A percentile compares a stretch with the other conserved stretches of the same genome.
These are phyloP conservation scores for Mythimna vitellina DNA, from an alignment of 2,888 invertebrate species.

Conservation along the genomic window DNA sequence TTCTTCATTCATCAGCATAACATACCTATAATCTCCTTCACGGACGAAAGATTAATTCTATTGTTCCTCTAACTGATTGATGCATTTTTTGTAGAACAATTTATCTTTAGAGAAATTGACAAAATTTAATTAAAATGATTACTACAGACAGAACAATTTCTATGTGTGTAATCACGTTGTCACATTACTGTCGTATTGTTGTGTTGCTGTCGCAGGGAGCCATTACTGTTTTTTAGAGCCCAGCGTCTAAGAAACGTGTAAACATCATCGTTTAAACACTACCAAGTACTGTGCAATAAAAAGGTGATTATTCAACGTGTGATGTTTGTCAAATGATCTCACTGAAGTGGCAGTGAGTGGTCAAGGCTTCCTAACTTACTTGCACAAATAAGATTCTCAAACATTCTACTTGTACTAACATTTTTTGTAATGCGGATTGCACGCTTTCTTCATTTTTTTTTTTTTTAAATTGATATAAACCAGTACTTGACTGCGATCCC, in stretches of 20 bases:
- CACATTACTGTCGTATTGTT: background rate
- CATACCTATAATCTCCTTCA: no score
- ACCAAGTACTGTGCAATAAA: slow-evolving; percentile 33
- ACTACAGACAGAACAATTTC: no score
- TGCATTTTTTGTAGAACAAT: no score
- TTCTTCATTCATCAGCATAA: no score
- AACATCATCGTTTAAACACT: slow-evolving; percentile 24
- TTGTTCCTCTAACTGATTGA: no score
- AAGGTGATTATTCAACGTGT: slow-evolving; percentile 42
- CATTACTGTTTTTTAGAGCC: background rate
- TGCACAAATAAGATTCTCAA: slow-evolving; percentile 36
- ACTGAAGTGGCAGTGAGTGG: slow-evolving; percentile 33
- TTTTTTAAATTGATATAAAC: no score
- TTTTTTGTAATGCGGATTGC: no score
- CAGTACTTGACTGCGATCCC: no score
- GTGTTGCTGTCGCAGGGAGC: background rate
- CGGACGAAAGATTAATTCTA: no score
- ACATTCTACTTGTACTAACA: slow-evolving; percentile 24
- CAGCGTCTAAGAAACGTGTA: slow-evolving; percentile 8
- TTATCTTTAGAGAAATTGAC: no score
- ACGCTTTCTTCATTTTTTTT: background rate
- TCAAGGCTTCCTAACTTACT: slow-evolving; percentile 24
- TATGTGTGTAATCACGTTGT: background rate
- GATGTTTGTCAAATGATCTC: slow-evolving; percentile 54
- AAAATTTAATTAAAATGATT: no score